These are phyloP conservation scores for Anarsia innoxiella DNA, from an alignment of 2,888 invertebrate species.

Conservation along the genomic window DNA sequence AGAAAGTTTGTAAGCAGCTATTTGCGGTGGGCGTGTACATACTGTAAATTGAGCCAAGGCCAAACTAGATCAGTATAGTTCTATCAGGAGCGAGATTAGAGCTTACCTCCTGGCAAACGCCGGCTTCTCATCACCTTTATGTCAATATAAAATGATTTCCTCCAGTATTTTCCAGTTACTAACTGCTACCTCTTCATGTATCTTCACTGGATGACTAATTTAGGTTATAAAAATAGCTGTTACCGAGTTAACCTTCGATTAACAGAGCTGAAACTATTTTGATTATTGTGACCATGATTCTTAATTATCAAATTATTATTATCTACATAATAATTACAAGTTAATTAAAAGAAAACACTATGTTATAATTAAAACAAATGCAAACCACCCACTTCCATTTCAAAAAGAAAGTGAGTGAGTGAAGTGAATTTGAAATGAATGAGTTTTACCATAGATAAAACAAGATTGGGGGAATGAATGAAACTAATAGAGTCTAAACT, in stretches of 20 bases:
- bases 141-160: slow-evolving; percentile 15
- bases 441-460: background rate
- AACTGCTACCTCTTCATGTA: slow-evolving; percentile 48
- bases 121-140: slow-evolving; percentile 7
- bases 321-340: slow-evolving; percentile 5
- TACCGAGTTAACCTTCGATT: slow-evolving; percentile 15
- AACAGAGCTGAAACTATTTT: no score
- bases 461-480: background rate
- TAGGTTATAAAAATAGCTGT: slow-evolving; percentile 64
- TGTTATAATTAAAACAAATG: slow-evolving; percentile 11
- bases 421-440: no score
- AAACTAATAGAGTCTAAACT: background rate
- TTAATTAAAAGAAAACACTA: slow-evolving; percentile 7
- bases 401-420: slow-evolving; percentile 13
- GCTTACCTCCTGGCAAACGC: slow-evolving; percentile 9
- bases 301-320: background rate
- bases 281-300: slow-evolving; percentile 11
- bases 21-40: slow-evolving; percentile 29
- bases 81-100: no score
- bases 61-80: no score
- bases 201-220: slow-evolving; percentile 40
- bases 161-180: slow-evolving; percentile 34
- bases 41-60: slow-evolving; percentile 10
- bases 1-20: slow-evolving; percentile 9
- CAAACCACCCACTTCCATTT: slow-evolving; percentile 12